Percentiles rank a stretch among this genome's conserved stretches.
Evolutionary conservation across 2,888 invertebrate genomes (phyloP).

Genomic region (Sipha maydis): DNA sequence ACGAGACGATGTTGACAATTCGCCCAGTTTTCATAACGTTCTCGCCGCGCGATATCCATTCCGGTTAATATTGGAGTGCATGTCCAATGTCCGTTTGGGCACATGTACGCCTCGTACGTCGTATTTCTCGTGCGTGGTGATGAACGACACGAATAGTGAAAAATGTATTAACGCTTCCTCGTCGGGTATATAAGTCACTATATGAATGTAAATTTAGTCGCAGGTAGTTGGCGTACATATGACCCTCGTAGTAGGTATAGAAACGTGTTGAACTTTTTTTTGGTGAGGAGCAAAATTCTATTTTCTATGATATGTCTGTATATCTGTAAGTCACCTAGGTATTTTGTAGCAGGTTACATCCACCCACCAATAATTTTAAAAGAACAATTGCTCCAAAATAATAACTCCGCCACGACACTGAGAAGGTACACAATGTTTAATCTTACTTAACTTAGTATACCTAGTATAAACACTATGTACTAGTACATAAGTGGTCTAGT

Average conservation of each 20-base stretch:
- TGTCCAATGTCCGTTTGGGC: not conserved
- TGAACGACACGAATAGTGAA: not conserved
- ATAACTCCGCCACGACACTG: too few relatives aligned
- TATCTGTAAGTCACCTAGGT: too few relatives aligned
- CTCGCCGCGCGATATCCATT: not conserved
- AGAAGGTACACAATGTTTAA: too few relatives aligned
- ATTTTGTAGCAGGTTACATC: too few relatives aligned
- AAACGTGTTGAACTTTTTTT: too few relatives aligned
- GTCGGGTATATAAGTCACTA: not conserved
- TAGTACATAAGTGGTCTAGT: too few relatives aligned
- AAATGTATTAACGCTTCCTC: not conserved
- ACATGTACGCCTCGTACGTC: not conserved
- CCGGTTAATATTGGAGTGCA: not conserved
- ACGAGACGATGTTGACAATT: conserved; percentile 8
- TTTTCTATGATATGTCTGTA: too few relatives aligned
- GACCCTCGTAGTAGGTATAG: not conserved
- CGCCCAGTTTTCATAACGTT: conserved; percentile 34
- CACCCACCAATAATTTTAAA: too few relatives aligned
- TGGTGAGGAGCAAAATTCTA: too few relatives aligned
- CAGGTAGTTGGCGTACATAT: not conserved
- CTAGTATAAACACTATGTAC: too few relatives aligned
- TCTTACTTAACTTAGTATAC: too few relatives aligned
- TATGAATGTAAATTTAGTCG: not conserved
- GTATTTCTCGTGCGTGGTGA: not conserved
- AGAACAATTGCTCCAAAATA: too few relatives aligned